Percentiles rank a stretch among this genome's conserved stretches.
Evolutionary conservation across 2,797 vertebrate species (phyloP).

Genomic region (Chloroceryle inda): DNA sequence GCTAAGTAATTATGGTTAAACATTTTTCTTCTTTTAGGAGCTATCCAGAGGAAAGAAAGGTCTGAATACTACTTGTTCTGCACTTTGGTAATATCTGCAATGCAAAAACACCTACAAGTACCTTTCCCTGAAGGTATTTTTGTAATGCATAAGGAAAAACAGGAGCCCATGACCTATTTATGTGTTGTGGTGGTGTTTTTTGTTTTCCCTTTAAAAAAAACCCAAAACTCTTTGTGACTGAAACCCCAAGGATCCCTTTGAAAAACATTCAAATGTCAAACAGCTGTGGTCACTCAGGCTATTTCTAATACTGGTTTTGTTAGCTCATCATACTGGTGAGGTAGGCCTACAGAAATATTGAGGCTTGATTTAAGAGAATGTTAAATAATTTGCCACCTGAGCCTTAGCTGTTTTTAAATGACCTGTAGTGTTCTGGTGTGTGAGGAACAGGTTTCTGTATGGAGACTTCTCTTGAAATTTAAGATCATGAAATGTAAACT

Average conservation of each 20-base stretch:
- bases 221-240: not conserved
- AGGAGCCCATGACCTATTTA: not conserved
- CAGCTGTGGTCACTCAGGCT: not conserved
- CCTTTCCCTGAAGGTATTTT: not conserved
- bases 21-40: not conserved
- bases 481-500: not conserved
- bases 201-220: not conserved
- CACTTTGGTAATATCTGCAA: not conserved
- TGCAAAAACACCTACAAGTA: not conserved
- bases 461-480: not conserved
- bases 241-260: not conserved
- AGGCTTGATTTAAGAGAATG: not conserved
- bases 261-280: conserved; percentile 24
- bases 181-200: not conserved
- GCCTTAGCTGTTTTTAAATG: not conserved
- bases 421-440: not conserved
- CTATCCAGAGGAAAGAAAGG: not conserved
- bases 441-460: not conserved
- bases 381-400: not conserved
- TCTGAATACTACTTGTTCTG: not conserved
- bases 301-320: not conserved
- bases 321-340: not conserved
- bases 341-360: not conserved
- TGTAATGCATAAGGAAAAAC: not conserved
- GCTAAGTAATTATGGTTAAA: not conserved